Base-by-base conservation (phyloP, 2,797 vertebrate genomes). In the Vespertilio murinus region DNA sequence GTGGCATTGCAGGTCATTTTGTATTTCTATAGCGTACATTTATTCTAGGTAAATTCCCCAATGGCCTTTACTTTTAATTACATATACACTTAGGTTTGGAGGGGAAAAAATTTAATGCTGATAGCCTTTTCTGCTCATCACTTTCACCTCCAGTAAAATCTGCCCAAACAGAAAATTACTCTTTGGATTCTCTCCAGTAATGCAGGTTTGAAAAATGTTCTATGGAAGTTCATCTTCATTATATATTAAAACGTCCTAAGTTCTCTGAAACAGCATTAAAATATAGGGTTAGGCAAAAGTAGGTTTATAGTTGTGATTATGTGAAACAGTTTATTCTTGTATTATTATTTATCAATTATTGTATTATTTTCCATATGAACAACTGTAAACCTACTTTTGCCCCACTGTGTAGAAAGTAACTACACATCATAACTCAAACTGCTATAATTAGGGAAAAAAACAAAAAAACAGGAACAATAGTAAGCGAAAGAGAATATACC, bases 131-230 rank as follows among this genome's bases (percentile, higher is more conserved):
- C 91, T 92, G 88, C 84, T 84, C 52, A 96, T 94, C 0, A 14
- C 89, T 78, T 95, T 95, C 64, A 93, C 77, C 0, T 4, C 70
- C 56, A 97, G 92, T 42, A 96, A 97, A 97, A 96, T 92, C 80
- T 77, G 70, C 93, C 88, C 94, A 97, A 96, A 97, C 18, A 96
- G 52, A 90, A 97, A 52, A 61, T 91, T 96, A 92, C 56, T 98
- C 97, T 98, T 97, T 97, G 97, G 97, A 97, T 82, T 95, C 96
- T 96, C 88, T 94, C 64, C 92, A 97, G 94, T 42, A 96, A 97
- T 82, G 83, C 84, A 94, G 77, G 75, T 83, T 96, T 82, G 91
- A n/a, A 97, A 98, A 98, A 96, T 74, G 61, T 96, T 97, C 94
- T 93, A 95, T 4, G 45, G 86, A 97, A 96, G 91, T 97, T 97